Evolutionary conservation across 1,140 invertebrate genomes (phyloP), one percentile per base, ranked within the genome.

Genomic region (Lineus longissimus): DNA sequence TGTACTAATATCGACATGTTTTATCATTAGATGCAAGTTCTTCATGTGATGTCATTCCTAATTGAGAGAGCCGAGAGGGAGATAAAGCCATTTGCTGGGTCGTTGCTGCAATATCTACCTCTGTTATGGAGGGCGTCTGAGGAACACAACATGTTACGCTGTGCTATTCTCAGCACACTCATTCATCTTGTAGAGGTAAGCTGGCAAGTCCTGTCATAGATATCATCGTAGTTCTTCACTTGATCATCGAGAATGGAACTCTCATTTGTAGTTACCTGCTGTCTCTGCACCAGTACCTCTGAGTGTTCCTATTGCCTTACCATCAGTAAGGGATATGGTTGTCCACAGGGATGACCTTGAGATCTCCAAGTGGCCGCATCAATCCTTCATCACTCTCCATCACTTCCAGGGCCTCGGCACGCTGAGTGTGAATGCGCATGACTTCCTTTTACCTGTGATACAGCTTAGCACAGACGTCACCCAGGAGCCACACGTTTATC

Each of bases 111-210:
- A 56, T 96, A 94, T 81, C 83, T 98, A 66, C 92, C 94, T 2
- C 76, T 88, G 65, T 79, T 97, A 58, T 97, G 94, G 94, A 84
- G 89, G 51, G 90, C 93, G 79, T 91, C 92, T 9, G 87, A 88
- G 43, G 87, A 90, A 59, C 92, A 95, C 74, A 90, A 94, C 77
- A 93, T 97, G 90, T 81, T 97, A 60, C 85, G 93, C 30, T 95
- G 93, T 81, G 91, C 93, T 54, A 94, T 96, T 69, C 88, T 97
- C 11, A 89, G 92, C 4, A 91, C 92, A 17, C 84, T 94, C 22
- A 88, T 90, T 63, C 88, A 92, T 77, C 83, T 94, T 58, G 88
- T 91, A 45, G 87, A 89, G 85, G 89, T 90, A 76, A 74, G 59
- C n/a, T n/a, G n/a, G n/a, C 58, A n/a, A n/a, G n/a, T n/a, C n/a